Conservation (phyloP, 2,888 invertebrate genomes). For the Andrena marginata region DNA sequence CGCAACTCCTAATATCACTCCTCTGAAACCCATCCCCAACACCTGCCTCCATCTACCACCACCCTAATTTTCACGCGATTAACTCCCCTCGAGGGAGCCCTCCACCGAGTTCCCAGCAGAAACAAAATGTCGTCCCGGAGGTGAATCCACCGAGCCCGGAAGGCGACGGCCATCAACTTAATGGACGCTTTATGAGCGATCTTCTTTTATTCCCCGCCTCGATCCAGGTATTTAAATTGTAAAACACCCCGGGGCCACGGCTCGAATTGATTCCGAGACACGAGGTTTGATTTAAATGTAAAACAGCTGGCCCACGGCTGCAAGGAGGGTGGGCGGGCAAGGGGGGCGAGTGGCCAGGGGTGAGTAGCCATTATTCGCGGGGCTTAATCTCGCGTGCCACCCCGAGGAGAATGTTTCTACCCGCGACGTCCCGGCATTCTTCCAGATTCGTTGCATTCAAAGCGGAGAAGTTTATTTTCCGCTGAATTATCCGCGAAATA, state of each 20-base stretch:
- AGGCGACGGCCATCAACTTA: background rate
- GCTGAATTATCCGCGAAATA: constrained; percentile 33
- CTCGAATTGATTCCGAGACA: constrained; percentile 51
- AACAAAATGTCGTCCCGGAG: background rate
- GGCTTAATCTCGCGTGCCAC: constrained; percentile 14
- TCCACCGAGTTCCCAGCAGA: background rate
- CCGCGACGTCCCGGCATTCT: background rate
- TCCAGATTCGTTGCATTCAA: background rate
- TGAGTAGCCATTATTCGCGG: constrained; percentile 13
- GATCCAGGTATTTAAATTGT: constrained; percentile 51
- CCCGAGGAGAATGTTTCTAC: background rate
- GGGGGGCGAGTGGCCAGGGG: background rate
- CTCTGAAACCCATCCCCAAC: no score
- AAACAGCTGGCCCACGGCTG: constrained; percentile 33
- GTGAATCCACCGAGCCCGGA: background rate
- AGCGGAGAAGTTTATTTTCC: constrained; percentile 27
- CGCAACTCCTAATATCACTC: no score
- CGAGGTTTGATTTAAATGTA: constrained; percentile 59
- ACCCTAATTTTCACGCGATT: no score
- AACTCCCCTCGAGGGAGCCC: background rate
- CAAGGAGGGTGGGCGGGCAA: background rate
- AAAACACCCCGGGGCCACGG: constrained; percentile 29
- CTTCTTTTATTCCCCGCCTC: constrained; percentile 22
- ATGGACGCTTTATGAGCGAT: constrained; percentile 17
- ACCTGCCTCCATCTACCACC: no score